Base-by-base conservation (phyloP, 2,113 vertebrate genomes). In the Pterocles burchelli region DNA sequence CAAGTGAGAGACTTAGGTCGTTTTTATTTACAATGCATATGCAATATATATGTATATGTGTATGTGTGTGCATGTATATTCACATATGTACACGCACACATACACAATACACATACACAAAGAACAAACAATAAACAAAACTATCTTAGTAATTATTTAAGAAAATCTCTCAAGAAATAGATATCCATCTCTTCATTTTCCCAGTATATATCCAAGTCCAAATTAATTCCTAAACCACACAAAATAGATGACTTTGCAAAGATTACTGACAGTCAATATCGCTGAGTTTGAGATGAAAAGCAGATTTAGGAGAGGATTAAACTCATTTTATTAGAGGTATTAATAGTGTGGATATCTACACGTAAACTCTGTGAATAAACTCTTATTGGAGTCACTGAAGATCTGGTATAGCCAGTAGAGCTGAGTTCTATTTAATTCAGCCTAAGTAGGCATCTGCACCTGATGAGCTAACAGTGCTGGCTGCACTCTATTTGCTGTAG, bases 81-180 rank as follows among this genome's bases (percentile, higher is more conserved):
- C 5, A 9, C 0, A 0, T 11, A 7, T 11, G 18, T 38, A 59
- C 26, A 33, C 15, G 45, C 31, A 84, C 12, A 46, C 2, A 31
- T 33, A 34, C 9, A 48, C 18, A 81, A 20, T 54, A 17, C 41
- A 41, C 12, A 41, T 41, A 41, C 38, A 3, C 28, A 79, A 91
- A 54, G 20, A 81, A 74, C 20, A 71, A 85, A 66, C 2, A 55
- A n/a, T 25, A 65, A 61, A 52, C 2, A 89, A 88, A 94, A 31
- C 6, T 3, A 36, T 65, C 20, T 55, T 16, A 28, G 10, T 24
- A 78, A 7, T 12, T 66, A 51, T 26, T 87, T 62, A 26, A 83
- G 41, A 91, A 87, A 58, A 88, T 19, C 31, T 72, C 34, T 61
- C 61, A 71, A n/a, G 48, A 87, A 81, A 57, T 71, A 73, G 3